phyloP scores from a whole-genome alignment of 1,140 invertebrate genomes.

The Brachionus asplanchnoidis region DNA sequence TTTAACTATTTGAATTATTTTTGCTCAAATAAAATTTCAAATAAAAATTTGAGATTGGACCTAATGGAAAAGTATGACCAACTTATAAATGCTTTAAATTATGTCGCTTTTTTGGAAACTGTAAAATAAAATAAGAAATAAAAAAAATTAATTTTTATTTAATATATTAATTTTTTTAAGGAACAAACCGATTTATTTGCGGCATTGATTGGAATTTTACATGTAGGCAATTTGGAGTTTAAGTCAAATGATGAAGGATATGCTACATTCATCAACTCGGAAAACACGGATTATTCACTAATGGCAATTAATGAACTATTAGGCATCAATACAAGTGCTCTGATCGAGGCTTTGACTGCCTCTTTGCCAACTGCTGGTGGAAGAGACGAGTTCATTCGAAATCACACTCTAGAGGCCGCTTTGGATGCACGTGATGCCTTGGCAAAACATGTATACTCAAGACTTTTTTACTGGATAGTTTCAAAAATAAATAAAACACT shows the following conservation, averaged over 20 bases:
- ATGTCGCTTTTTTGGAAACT: conserved; percentile 54
- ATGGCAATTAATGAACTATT: conserved; percentile 2
- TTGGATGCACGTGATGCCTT: conserved; percentile 66
- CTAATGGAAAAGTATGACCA: conserved; percentile 48
- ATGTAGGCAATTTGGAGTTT: conserved; percentile 52
- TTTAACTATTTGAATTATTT: conserved; percentile 42
- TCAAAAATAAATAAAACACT: conserved; percentile 66
- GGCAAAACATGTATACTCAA: conserved; percentile 67
- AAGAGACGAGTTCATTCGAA: conserved; percentile 43
- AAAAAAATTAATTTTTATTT: background rate
- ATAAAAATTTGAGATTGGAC: background rate
- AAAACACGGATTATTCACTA: conserved; percentile 28
- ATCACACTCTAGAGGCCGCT: conserved; percentile 63
- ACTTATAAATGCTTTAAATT: conserved; percentile 52
- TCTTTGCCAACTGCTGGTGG: conserved; percentile 45
- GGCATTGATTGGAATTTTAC: conserved; percentile 50
- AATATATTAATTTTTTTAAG: conserved; percentile 43
- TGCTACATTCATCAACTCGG: conserved; percentile 44
- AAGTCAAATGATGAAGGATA: conserved; percentile 49
- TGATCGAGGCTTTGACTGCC: conserved; percentile 44
- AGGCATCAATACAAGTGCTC: conserved; percentile 13
- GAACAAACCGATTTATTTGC: conserved; percentile 52
- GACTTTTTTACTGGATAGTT: conserved; percentile 65
- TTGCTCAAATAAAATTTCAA: background rate
- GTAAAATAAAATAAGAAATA: conserved; percentile 43